Base-by-base conservation (phyloP, 2,797 vertebrate genomes). In the Crocidura indochinensis region DNA sequence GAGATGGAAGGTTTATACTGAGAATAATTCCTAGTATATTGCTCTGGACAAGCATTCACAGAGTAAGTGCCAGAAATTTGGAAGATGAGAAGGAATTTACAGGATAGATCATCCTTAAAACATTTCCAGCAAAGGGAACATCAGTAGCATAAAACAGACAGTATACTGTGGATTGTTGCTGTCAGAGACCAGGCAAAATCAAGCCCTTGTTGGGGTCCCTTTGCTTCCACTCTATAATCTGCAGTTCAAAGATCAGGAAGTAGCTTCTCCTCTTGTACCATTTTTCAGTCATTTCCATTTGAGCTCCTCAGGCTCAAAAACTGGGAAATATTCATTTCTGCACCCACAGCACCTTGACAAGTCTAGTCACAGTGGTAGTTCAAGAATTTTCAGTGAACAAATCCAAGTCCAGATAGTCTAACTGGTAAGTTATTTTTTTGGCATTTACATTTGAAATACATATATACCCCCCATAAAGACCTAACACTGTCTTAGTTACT, bases 371-470 rank as follows among this genome's bases (percentile, higher is more conserved):
- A 49, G 19, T 1, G 88, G 17, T 6, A 10, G 9, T 60, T 88
- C 38, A 90, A 82, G 8, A 69, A 31, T 87, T 84, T 65, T 92
- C 65, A 75, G 8, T 27, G 67, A 87, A 60, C 53, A 78, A 88
- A 81, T 72, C 11, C 38, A 81, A 88, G n/a, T 91, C 46, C 10
- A 84, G 14, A 14, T 20, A 60, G 56, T 15, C 8, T 60, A 60
- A 60, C 19, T 38, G 22, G 56, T 60, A 60, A 60, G 56, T 19
- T 60, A 60, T 60, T 60, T 60, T 1, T 53, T 14, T 20, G 56
- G 74, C 38, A 38, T 38, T 38, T 46, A 67, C 47, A 78, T 20
- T 51, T 95, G 84, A 89, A 89, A 46, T 17, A 68, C 74, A 29
- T 91, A 72, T 15, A 82, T 24, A 5, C 60, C 11, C 15, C 20